A percentile compares a stretch with the other conserved stretches of the same genome.
Evolutionary conservation across 2,113 vertebrate species (phyloP).

Genomic region (Sinocyclocheilus grahami): DNA sequence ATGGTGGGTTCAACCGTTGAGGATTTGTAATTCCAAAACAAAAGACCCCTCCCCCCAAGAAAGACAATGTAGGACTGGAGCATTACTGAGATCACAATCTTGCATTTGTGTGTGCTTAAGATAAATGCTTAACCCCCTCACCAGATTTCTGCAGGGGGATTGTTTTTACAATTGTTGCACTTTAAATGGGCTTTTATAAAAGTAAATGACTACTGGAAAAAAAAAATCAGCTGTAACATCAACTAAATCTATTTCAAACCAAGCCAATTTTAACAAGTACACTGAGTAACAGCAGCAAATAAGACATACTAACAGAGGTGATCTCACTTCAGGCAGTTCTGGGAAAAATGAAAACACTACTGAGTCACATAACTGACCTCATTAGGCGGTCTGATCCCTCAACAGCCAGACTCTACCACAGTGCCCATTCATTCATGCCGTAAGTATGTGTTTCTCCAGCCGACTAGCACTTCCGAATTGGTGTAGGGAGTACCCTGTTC

Average conservation of each 20-base stretch:
- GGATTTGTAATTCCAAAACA: neutral
- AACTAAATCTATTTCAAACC: neutral
- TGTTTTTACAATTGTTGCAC: neutral
- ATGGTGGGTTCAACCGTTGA: neutral
- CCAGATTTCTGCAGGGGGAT: neutral
- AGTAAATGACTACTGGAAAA: neutral
- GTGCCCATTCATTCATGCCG: neutral
- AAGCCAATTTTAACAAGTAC: neutral
- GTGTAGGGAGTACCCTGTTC: neutral
- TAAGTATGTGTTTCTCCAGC: constrained; percentile 23
- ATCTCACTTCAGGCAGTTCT: neutral
- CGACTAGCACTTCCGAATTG: constrained; percentile 1
- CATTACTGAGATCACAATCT: neutral
- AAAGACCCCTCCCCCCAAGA: neutral
- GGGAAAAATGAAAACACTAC: constrained; percentile 26
- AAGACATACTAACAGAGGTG: neutral
- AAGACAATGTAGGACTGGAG: neutral
- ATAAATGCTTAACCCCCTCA: neutral
- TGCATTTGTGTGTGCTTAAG: neutral
- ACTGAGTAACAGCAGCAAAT: neutral
- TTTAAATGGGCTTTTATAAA: neutral
- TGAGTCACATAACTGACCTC: constrained; percentile 41
- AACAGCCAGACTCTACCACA: constrained; percentile 19
- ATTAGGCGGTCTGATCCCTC: constrained; percentile 29
- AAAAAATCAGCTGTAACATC: neutral